phyloP scores from a whole-genome alignment of 2,888 invertebrate species.

The Ormia ochracea region DNA sequence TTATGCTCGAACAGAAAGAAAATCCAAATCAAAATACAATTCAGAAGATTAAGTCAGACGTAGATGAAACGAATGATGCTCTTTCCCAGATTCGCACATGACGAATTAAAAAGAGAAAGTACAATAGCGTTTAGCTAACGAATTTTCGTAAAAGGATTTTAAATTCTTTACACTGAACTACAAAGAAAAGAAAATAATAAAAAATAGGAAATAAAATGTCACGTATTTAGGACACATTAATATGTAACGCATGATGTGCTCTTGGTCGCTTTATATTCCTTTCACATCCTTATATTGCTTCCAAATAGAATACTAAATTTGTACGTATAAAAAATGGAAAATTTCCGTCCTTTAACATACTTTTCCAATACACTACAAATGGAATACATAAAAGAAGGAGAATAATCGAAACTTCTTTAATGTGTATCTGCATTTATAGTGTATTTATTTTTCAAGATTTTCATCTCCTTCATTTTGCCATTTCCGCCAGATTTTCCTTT shows the following conservation, averaged over 20 bases:
- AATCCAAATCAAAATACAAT: no score
- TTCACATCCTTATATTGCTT: background rate
- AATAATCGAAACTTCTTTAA: slow-evolving; percentile 9
- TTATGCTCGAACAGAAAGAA: no score
- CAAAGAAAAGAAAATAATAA: background rate
- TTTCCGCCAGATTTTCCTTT: slow-evolving; percentile 54
- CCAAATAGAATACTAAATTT: background rate
- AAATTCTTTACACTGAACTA: background rate
- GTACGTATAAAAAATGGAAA: background rate
- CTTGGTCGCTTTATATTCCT: background rate
- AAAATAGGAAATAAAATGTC: background rate
- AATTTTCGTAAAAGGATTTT: background rate
- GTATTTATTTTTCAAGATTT: background rate
- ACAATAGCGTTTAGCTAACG: no score
- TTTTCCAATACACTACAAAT: background rate
- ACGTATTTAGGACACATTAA: slow-evolving; percentile 53
- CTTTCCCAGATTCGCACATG: no score
- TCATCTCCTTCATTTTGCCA: background rate
- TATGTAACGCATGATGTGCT: slow-evolving; percentile 41
- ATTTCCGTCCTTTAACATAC: background rate
- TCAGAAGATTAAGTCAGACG: no score
- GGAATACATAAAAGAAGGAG: background rate
- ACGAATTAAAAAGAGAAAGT: no score
- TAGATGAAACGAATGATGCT: no score
- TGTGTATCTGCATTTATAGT: background rate